Conservation (phyloP, 2,888 invertebrate genomes). For the Portevinia maculata region DNA sequence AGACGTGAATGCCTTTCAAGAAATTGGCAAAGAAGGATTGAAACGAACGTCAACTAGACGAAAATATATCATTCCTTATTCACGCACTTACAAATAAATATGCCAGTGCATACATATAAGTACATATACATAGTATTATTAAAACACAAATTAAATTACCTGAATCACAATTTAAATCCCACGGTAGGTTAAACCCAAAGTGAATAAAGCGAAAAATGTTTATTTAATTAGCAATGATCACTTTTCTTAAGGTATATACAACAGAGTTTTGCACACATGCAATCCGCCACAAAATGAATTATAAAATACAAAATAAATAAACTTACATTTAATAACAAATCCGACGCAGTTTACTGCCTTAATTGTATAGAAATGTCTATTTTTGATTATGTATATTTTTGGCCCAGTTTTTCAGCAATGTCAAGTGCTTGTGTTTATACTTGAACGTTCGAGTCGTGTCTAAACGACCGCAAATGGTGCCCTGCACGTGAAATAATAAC, state of each 20-base stretch:
- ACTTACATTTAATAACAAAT: slow-evolving; percentile 37
- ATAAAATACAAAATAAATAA: slow-evolving; percentile 42
- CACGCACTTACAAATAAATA: not conserved
- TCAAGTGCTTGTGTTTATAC: slow-evolving; percentile 43
- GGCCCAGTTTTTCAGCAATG: slow-evolving; percentile 33
- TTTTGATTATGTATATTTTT: slow-evolving; percentile 48
- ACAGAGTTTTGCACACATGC: slow-evolving; percentile 23
- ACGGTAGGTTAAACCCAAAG: slow-evolving; percentile 10
- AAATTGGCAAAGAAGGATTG: too few species aligned
- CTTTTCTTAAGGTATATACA: slow-evolving; percentile 25
- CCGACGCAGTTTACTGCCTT: slow-evolving; percentile 33
- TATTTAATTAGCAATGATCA: slow-evolving; percentile 9
- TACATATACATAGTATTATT: slow-evolving; percentile 14
- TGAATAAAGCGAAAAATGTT: slow-evolving; percentile 30
- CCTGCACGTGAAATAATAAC: slow-evolving; percentile 37
- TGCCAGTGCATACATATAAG: not conserved
- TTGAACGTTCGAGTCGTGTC: slow-evolving; percentile 1
- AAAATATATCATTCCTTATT: not conserved
- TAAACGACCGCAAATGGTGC: not conserved
- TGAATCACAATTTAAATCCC: slow-evolving; percentile 40
- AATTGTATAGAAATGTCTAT: slow-evolving; percentile 34
- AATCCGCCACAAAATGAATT: slow-evolving; percentile 25
- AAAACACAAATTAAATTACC: slow-evolving; percentile 28
- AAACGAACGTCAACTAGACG: slow-evolving; percentile 2
- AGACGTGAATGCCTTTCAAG: too few species aligned